phyloP scores from a whole-genome alignment of 1,140 invertebrate species.

The Dinoponera quadriceps region DNA sequence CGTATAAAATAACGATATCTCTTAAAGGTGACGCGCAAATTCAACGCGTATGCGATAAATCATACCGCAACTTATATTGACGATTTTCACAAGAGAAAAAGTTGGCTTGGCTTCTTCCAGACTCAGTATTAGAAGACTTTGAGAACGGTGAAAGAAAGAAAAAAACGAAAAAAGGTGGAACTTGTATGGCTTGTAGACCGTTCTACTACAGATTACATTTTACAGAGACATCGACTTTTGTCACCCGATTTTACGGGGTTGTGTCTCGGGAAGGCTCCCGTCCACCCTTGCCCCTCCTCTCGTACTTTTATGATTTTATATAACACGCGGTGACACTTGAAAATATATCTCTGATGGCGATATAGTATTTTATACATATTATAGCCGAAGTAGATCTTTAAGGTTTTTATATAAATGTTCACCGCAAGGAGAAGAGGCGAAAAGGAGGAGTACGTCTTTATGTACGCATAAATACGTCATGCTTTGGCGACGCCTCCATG shows the following conservation, averaged over 20 bases:
- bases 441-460: conserved; percentile 4
- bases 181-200: conserved; percentile 45
- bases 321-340: conserved; percentile 62
- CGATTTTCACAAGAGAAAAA: conserved; percentile 48
- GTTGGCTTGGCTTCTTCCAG: conserved; percentile 83
- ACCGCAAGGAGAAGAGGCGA: not conserved
- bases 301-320: conserved; percentile 76
- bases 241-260: conserved; percentile 62
- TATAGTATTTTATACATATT: conserved; percentile 74
- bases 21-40: conserved; percentile 4
- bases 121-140: conserved; percentile 82
- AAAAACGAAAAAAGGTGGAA: conserved; percentile 45
- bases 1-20: conserved; percentile 22
- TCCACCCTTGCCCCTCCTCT: conserved; percentile 40
- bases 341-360: conserved; percentile 64
- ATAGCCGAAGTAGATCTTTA: conserved; percentile 64
- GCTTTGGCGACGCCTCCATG: conserved; percentile 20
- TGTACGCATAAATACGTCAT: conserved; percentile 9
- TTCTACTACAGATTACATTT: conserved; percentile 61
- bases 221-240: conserved; percentile 59
- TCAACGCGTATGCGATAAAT: conserved; percentile 17
- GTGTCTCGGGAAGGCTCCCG: conserved; percentile 61
- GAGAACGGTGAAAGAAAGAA: conserved; percentile 52
- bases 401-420: conserved; percentile 76
- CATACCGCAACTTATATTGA: conserved; percentile 1